A percentile compares a stretch with the other conserved stretches of the same genome.
These are phyloP conservation scores for Actinemys pallida DNA, from an alignment of 2,113 vertebrate species.

Conservation along the genomic window DNA sequence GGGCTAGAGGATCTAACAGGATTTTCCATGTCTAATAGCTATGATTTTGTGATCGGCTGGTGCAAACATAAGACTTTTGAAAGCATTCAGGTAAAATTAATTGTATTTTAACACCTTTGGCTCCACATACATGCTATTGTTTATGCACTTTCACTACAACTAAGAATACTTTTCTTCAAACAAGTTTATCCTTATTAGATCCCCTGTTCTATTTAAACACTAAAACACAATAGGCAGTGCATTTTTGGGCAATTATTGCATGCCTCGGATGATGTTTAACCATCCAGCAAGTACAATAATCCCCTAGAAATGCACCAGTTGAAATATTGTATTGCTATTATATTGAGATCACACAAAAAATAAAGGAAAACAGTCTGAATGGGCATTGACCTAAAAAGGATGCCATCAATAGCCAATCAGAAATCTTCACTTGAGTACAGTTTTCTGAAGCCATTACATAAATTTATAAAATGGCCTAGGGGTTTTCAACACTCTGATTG, in stretches of 20 bases:
- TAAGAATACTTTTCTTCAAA: conserved; percentile 66
- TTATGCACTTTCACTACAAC: conserved; percentile 47
- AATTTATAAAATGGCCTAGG: neutral
- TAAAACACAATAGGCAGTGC: conserved; percentile 66
- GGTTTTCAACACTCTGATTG: conserved; percentile 4
- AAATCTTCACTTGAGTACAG: conserved; percentile 31
- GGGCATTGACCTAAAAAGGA: conserved; percentile 57
- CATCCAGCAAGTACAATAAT: conserved; percentile 66
- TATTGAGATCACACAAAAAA: conserved; percentile 58
- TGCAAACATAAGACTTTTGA: conserved; percentile 31
- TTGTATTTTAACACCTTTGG: neutral
- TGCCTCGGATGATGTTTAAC: conserved; percentile 66
- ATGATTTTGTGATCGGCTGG: conserved; percentile 4
- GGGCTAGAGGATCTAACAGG: neutral
- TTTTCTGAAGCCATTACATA: conserved; percentile 23
- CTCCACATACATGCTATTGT: conserved; percentile 48
- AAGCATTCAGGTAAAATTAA: neutral
- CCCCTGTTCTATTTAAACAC: conserved; percentile 56
- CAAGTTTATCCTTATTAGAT: conserved; percentile 60
- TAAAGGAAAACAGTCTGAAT: conserved; percentile 42
- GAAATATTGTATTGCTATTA: conserved; percentile 60
- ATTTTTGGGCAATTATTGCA: conserved; percentile 70
- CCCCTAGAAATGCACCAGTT: conserved; percentile 65
- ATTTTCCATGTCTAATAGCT: conserved; percentile 44
- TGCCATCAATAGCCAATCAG: neutral